These are phyloP conservation scores for Caerostris darwini DNA, from an alignment of 1,140 invertebrate genomes.

Conservation along the genomic window DNA sequence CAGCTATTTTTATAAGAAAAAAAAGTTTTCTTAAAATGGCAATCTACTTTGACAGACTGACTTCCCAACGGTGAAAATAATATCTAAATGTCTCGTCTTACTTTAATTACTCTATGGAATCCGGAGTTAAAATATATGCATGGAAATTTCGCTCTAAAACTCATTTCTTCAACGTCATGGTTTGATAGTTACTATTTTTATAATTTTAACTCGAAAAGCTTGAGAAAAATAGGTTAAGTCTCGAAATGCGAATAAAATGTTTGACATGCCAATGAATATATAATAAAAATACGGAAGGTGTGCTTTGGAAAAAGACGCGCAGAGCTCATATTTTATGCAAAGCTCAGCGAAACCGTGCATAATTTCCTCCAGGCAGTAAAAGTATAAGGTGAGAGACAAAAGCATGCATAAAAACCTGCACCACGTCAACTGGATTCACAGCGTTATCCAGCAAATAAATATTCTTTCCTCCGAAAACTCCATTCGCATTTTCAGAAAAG, in stretches of 20 bases:
- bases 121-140: background rate
- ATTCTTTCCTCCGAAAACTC: background rate
- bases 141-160: background rate
- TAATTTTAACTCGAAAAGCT: background rate
- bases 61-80: too few species aligned
- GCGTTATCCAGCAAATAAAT: background rate
- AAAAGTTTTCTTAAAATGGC: too few species aligned
- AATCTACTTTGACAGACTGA: too few species aligned
- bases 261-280: slow-evolving; percentile 26
- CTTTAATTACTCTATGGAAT: background rate
- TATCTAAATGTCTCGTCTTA: too few species aligned
- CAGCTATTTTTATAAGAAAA: too few species aligned
- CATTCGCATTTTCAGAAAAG: background rate
- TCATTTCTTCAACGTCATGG: background rate
- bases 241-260: background rate
- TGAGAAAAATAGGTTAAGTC: background rate
- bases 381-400: slow-evolving; percentile 4
- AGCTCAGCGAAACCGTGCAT: slow-evolving; percentile 12
- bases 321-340: slow-evolving; percentile 16
- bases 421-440: background rate
- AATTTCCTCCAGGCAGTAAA: background rate
- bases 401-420: slow-evolving; percentile 1
- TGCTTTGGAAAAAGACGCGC: background rate
- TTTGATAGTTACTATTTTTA: background rate
- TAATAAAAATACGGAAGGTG: background rate